These are phyloP conservation scores for Cerceris ruficornis DNA, from an alignment of 2,888 invertebrate genomes.

Conservation along the genomic window DNA sequence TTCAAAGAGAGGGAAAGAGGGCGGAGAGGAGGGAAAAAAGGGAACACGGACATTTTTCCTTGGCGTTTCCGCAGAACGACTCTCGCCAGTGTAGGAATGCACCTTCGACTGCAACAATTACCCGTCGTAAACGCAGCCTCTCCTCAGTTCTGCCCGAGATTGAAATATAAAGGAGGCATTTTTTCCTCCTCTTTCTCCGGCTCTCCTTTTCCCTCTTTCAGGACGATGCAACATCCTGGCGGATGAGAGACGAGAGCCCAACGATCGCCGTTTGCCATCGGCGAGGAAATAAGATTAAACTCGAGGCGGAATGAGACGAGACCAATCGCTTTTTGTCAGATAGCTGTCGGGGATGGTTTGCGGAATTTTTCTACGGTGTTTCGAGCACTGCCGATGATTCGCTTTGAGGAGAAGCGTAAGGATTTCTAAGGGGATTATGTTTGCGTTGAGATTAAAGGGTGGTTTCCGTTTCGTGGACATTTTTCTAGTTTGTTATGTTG, in stretches of 20 bases:
- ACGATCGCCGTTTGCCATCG: constrained; percentile 17
- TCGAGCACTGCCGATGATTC: too few species aligned
- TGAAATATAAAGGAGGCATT: constrained; percentile 75
- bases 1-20: constrained; percentile 12
- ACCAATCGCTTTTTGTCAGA: neutral
- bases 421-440: too few species aligned
- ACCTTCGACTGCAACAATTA: constrained; percentile 76
- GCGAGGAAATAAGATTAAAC: constrained; percentile 4
- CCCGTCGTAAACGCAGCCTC: constrained; percentile 75
- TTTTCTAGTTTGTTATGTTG: too few species aligned
- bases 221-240: neutral
- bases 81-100: constrained; percentile 44
- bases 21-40: constrained; percentile 25
- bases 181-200: constrained; percentile 31
- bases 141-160: constrained; percentile 64
- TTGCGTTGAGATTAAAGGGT: too few species aligned
- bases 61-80: constrained; percentile 72
- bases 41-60: constrained; percentile 68
- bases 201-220: neutral
- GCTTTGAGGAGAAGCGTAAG: too few species aligned
- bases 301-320: constrained; percentile 1
- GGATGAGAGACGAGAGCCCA: neutral
- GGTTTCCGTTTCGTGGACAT: too few species aligned
- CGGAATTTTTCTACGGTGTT: too few species aligned
- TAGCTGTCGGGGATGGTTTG: too few species aligned